These are phyloP conservation scores for Pelecanoides urinatrix DNA, from an alignment of 2,113 vertebrate genomes.

Conservation along the genomic window DNA sequence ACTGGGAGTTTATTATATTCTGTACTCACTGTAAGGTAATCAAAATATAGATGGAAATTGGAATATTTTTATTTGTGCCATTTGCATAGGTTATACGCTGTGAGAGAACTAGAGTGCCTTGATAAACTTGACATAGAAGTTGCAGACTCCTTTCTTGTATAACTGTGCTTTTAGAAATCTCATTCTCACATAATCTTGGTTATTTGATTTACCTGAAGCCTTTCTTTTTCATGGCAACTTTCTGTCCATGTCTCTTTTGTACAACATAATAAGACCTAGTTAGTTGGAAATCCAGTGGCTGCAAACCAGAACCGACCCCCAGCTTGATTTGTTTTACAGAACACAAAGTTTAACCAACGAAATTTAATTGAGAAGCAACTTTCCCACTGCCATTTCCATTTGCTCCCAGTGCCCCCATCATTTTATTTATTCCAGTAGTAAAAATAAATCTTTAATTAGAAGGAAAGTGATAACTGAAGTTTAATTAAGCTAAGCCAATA, in stretches of 20 bases:
- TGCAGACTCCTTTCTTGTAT: neutral
- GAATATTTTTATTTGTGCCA: conserved; percentile 52
- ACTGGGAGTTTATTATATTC: conserved; percentile 55
- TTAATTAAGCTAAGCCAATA: conserved; percentile 55
- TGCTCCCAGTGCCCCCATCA: conserved; percentile 13
- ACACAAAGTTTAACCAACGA: conserved; percentile 11
- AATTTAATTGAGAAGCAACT: conserved; percentile 17
- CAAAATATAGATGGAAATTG: conserved; percentile 63
- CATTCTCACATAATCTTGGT: neutral
- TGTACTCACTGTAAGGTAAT: conserved; percentile 65
- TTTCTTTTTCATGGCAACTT: neutral
- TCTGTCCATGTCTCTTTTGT: neutral
- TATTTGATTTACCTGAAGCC: neutral
- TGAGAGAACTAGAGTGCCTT: neutral
- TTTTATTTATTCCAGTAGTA: conserved; percentile 51
- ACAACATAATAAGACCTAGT: neutral
- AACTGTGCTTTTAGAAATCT: neutral
- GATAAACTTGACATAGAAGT: neutral
- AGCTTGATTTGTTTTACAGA: conserved; percentile 27
- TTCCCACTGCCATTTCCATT: neutral
- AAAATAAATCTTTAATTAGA: conserved; percentile 52
- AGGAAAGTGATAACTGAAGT: conserved; percentile 51
- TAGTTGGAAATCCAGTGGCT: neutral
- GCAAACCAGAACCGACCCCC: neutral
- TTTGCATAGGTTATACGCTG: neutral